Evolutionary conservation across 2,888 invertebrate genomes (phyloP).

Genomic region (Sinohyriopsis cumingii): DNA sequence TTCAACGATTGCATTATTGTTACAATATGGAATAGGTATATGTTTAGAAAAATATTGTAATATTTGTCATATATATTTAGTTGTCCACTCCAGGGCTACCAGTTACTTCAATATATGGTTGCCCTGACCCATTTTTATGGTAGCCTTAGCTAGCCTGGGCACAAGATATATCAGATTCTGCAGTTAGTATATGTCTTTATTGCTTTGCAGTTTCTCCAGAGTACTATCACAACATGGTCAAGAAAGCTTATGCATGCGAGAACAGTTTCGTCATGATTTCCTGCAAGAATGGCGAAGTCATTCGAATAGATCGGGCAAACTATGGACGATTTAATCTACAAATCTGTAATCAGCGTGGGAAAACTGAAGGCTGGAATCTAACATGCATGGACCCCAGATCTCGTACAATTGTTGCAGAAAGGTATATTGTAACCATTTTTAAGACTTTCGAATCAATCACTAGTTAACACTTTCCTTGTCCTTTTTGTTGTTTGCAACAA

Average conservation of each 20-base stretch:
- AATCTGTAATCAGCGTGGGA: constrained; percentile 95
- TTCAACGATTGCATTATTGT: too few species aligned
- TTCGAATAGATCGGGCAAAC: constrained; percentile 93
- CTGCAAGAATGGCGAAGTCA: constrained; percentile 88
- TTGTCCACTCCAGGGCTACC: too few species aligned
- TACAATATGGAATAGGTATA: too few species aligned
- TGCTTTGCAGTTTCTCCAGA: constrained; percentile 26
- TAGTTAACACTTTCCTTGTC: background rate
- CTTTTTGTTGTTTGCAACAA: background rate
- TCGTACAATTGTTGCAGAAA: constrained; percentile 88
- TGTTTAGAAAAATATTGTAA: too few species aligned
- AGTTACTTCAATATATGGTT: too few species aligned
- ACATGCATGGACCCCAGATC: constrained; percentile 95
- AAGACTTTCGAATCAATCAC: background rate
- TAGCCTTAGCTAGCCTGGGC: too few species aligned
- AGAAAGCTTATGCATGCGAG: constrained; percentile 95
- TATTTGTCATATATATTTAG: too few species aligned
- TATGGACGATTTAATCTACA: constrained; percentile 94
- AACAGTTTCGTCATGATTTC: constrained; percentile 90
- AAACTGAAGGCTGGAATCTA: constrained; percentile 93
- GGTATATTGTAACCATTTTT: constrained; percentile 75
- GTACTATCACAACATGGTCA: constrained; percentile 23
- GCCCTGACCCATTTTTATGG: too few species aligned
- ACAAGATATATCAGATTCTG: background rate
- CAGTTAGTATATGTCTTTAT: background rate